Evolutionary conservation across 2,113 vertebrate species (phyloP).

Genomic region (Apteryx owenii): DNA sequence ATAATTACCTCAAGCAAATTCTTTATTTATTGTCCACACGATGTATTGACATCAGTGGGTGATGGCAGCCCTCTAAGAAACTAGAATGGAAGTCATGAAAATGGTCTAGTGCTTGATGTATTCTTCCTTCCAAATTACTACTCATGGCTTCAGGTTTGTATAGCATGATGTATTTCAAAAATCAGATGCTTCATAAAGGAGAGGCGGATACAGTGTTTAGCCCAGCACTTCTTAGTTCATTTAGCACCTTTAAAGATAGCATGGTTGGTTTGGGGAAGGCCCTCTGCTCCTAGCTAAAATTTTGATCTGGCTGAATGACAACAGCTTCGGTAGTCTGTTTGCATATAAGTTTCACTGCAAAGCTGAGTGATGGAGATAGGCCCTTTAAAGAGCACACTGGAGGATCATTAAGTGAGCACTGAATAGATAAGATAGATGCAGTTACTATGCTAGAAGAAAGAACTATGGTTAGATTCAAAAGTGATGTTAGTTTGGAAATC

Average conservation of each 20-base stretch:
- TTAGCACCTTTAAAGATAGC: background rate
- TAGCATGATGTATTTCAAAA: background rate
- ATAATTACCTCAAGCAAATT: background rate
- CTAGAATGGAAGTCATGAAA: background rate
- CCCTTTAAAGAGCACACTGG: background rate
- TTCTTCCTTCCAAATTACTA: background rate
- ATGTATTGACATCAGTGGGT: background rate
- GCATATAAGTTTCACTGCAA: accelerated
- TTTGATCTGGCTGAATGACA: background rate
- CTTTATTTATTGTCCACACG: background rate
- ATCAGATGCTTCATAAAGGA: background rate
- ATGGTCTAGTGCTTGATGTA: background rate
- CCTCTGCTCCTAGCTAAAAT: background rate
- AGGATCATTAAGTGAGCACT: background rate
- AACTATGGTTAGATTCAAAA: background rate
- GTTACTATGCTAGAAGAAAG: background rate
- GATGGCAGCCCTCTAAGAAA: background rate
- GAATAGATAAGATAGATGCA: background rate
- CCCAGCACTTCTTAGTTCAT: background rate
- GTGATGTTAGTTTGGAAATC: background rate
- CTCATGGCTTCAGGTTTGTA: background rate
- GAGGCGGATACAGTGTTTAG: background rate
- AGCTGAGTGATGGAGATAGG: background rate
- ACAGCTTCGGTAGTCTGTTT: background rate
- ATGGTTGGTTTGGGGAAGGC: background rate